A percentile compares a stretch with the other conserved stretches of the same genome.
These are phyloP conservation scores for Rissa tridactyla DNA, from an alignment of 2,113 vertebrate species.

Conservation along the genomic window DNA sequence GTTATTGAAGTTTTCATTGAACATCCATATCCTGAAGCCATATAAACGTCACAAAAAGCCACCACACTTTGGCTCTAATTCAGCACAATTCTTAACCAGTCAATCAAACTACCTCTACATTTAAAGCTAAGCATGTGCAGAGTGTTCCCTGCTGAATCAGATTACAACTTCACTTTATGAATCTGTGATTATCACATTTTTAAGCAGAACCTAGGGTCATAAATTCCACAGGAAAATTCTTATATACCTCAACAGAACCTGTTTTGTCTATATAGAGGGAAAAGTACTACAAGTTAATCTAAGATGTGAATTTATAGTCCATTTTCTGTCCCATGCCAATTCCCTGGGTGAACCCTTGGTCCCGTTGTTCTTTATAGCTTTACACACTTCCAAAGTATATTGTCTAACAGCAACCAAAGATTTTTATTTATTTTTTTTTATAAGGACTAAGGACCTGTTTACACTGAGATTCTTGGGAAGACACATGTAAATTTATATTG, in stretches of 20 bases:
- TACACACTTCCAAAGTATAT: neutral
- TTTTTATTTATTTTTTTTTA: neutral
- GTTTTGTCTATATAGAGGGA: neutral
- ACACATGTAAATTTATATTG: constrained; percentile 12
- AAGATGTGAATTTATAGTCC: neutral
- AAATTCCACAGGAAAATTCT: neutral
- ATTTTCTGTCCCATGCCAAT: neutral
- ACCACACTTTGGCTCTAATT: neutral
- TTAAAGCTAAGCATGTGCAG: neutral
- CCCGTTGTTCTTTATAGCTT: neutral
- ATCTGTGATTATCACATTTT: neutral
- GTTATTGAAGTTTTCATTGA: constrained; percentile 31
- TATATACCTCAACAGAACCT: neutral
- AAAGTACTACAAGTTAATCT: neutral
- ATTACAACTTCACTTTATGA: neutral
- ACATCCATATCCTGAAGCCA: neutral
- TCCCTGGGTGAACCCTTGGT: neutral
- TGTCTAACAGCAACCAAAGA: neutral
- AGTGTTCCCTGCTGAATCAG: neutral
- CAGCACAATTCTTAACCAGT: constrained; percentile 12
- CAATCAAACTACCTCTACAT: neutral
- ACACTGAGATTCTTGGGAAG: neutral
- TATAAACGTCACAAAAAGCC: constrained; percentile 39
- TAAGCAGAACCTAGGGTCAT: neutral
- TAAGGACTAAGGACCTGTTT: neutral